Conservation (phyloP, 2,797 vertebrate species). For the Coregonus ussuriensis region DNA sequence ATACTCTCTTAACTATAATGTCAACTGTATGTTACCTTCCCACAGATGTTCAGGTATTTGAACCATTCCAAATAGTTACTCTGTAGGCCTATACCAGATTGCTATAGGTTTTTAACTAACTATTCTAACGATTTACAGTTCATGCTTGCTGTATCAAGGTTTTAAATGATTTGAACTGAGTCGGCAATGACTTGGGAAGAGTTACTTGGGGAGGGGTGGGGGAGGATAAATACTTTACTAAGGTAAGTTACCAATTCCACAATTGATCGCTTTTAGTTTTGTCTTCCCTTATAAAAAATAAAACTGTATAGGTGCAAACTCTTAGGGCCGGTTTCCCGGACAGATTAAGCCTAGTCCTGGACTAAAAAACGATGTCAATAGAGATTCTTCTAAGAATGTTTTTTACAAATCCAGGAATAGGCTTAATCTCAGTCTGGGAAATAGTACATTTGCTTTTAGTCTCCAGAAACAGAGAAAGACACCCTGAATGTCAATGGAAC, state of each 20-base stretch:
- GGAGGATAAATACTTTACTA: neutral
- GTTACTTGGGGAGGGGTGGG: neutral
- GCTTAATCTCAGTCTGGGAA: neutral
- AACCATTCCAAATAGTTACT: neutral
- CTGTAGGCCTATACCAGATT: neutral
- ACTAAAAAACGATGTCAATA: too few relatives aligned
- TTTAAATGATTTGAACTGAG: neutral
- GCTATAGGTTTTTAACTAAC: neutral
- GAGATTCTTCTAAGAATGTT: too few relatives aligned
- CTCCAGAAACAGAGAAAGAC: neutral
- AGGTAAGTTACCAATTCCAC: neutral
- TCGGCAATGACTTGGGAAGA: neutral
- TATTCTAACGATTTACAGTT: neutral
- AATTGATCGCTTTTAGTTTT: neutral
- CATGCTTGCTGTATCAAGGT: neutral
- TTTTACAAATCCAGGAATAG: neutral
- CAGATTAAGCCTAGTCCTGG: too few relatives aligned
- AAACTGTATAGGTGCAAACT: too few relatives aligned
- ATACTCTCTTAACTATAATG: neutral
- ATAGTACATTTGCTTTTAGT: neutral
- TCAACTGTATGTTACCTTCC: neutral
- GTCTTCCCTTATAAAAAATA: too few relatives aligned
- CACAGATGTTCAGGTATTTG: neutral
- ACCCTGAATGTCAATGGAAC: neutral
- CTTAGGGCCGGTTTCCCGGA: too few relatives aligned